phyloP scores from a whole-genome alignment of 1,140 invertebrate species.

The Rhagoletis pomonella region DNA sequence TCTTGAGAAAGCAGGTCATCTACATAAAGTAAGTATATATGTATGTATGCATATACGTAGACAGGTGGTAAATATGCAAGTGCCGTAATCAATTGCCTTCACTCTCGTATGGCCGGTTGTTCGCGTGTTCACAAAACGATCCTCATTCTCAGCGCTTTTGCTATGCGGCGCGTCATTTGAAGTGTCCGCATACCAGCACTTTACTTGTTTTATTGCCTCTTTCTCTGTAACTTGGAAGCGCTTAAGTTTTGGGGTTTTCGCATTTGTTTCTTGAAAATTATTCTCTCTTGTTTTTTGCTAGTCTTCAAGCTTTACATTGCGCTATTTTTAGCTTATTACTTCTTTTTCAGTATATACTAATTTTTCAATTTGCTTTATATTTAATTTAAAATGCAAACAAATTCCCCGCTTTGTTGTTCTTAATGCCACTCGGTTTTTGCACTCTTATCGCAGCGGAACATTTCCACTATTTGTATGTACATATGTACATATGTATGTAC shows the following conservation, averaged over 20 bases:
- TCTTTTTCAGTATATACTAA: not conserved
- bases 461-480: not conserved
- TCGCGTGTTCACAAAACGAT: not conserved
- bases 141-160: not conserved
- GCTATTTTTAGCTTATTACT: slow-evolving; percentile 7
- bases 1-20: slow-evolving; percentile 35
- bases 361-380: slow-evolving; percentile 6
- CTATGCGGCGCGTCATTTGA: not conserved
- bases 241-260: too few species aligned
- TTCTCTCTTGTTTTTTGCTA: slow-evolving; percentile 6
- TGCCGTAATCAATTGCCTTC: slow-evolving; percentile 2
- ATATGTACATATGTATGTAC: not conserved
- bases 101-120: not conserved
- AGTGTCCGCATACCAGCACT: not conserved
- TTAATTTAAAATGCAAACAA: slow-evolving; percentile 24
- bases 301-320: not conserved
- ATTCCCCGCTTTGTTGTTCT: slow-evolving; percentile 31
- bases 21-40: not conserved
- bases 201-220: not conserved
- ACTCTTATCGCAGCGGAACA: slow-evolving; percentile 25
- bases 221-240: too few species aligned
- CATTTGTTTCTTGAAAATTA: too few species aligned
- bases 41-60: not conserved
- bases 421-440: not conserved
- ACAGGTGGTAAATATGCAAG: not conserved